These are phyloP conservation scores for Notospermus geniculatus DNA, from an alignment of 1,140 invertebrate species.

Conservation along the genomic window DNA sequence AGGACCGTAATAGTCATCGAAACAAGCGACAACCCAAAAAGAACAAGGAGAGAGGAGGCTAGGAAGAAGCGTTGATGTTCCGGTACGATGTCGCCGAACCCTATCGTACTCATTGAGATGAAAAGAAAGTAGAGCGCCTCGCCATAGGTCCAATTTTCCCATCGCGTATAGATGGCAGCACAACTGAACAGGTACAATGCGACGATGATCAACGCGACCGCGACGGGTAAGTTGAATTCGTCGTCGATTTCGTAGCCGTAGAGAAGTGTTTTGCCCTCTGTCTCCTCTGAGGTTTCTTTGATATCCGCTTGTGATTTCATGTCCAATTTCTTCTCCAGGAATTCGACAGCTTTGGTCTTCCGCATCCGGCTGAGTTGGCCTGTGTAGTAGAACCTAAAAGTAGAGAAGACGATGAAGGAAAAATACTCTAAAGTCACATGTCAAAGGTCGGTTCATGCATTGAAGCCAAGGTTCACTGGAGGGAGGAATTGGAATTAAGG, in stretches of 20 bases:
- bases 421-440: no score
- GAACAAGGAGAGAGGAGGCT: constrained; percentile 85
- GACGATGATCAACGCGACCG: constrained; percentile 77
- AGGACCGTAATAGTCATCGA: constrained; percentile 95
- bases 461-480: no score
- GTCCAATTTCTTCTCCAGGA: constrained; percentile 43
- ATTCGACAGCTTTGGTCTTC: constrained; percentile 9
- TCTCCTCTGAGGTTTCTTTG: constrained; percentile 27
- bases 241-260: constrained; percentile 67
- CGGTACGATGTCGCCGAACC: constrained; percentile 87
- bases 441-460: no score
- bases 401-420: no score
- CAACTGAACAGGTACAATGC: constrained; percentile 82
- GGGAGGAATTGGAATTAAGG: no score
- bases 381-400: constrained; percentile 4
- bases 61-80: constrained; percentile 84
- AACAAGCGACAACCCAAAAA: constrained; percentile 90
- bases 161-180: constrained; percentile 68
- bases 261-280: constrained; percentile 20
- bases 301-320: background rate
- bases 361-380: constrained; percentile 9
- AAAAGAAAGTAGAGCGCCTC: constrained; percentile 95
- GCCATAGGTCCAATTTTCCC: constrained; percentile 76
- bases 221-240: constrained; percentile 88
- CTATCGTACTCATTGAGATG: constrained; percentile 66